Percentiles rank a stretch among this genome's conserved stretches.
These are phyloP conservation scores for Paedocypris micromegethes DNA, from an alignment of 2,797 vertebrate species.

Conservation along the genomic window DNA sequence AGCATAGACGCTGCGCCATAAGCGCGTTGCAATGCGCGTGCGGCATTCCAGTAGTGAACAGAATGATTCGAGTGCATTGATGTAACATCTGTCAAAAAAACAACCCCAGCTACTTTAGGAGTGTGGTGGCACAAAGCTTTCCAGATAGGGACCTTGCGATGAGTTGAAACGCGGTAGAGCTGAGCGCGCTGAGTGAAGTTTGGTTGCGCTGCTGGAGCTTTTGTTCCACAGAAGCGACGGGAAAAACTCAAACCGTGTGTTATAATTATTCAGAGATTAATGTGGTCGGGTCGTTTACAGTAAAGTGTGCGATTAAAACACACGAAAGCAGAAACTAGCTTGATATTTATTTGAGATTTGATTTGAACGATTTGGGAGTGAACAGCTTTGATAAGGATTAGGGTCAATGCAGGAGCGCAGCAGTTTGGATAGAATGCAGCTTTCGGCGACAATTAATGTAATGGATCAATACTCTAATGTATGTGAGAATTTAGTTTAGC, in stretches of 20 bases:
- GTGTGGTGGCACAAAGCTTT: background rate
- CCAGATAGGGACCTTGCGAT: background rate
- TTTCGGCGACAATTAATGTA: too few relatives aligned
- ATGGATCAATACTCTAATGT: too few relatives aligned
- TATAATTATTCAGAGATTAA: too few relatives aligned
- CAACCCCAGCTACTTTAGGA: too few relatives aligned
- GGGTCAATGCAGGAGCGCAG: slow-evolving; percentile 23
- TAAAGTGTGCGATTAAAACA: background rate
- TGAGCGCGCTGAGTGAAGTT: slow-evolving; percentile 13
- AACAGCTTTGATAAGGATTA: slow-evolving; percentile 30
- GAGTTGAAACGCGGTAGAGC: background rate
- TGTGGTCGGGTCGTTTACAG: background rate
- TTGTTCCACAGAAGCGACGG: background rate
- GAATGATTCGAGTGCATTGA: too few relatives aligned
- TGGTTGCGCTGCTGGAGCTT: slow-evolving; percentile 40
- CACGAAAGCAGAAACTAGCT: background rate
- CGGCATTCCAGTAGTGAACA: too few relatives aligned
- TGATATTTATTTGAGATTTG: slow-evolving; percentile 2
- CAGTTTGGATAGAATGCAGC: background rate
- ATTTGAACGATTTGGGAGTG: slow-evolving; percentile 4
- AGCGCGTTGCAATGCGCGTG: background rate
- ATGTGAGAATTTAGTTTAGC: too few relatives aligned
- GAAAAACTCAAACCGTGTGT: too few relatives aligned
- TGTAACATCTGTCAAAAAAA: too few relatives aligned
- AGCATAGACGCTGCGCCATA: background rate